A percentile compares a stretch with the other conserved stretches of the same genome.
Evolutionary conservation across 2,888 invertebrate species (phyloP).

Genomic region (Epinotia bilunana): DNA sequence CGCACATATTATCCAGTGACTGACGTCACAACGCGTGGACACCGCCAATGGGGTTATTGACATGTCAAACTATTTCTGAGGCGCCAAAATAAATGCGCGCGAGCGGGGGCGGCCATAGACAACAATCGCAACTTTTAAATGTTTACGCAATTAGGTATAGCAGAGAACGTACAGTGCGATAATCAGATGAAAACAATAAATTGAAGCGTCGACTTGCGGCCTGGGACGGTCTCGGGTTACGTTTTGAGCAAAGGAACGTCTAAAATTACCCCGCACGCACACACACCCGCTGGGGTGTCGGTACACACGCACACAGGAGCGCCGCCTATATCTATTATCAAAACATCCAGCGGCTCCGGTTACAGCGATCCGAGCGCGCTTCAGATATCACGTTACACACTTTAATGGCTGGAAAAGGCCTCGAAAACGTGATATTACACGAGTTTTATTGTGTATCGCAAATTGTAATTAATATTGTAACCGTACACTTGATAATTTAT

Average conservation of each 20-base stretch:
- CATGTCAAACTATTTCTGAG: constrained; percentile 81
- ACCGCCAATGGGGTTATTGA: constrained; percentile 81
- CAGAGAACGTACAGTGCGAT: constrained; percentile 62
- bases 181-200: constrained; percentile 83
- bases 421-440: constrained; percentile 84
- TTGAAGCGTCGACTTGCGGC: constrained; percentile 81
- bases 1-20: constrained; percentile 73
- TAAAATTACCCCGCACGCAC: constrained; percentile 83
- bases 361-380: constrained; percentile 84
- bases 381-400: constrained; percentile 83
- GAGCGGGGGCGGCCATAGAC: constrained; percentile 61
- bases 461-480: constrained; percentile 84
- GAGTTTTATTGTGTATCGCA: constrained; percentile 82
- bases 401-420: constrained; percentile 85
- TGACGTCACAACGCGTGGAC: constrained; percentile 78
- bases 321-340: constrained; percentile 83
- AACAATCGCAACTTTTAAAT: constrained; percentile 52
- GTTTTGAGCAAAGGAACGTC: constrained; percentile 84
- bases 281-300: constrained; percentile 62
- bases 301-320: constrained; percentile 72
- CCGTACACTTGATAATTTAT: constrained; percentile 79
- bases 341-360: constrained; percentile 83
- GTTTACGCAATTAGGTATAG: constrained; percentile 58
- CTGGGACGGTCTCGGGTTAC: constrained; percentile 82
- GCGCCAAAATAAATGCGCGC: constrained; percentile 81